A percentile compares a stretch with the other conserved stretches of the same genome.
Conservation (phyloP, 2,797 vertebrate genomes). For the Sebastes kiyomatsui region DNA sequence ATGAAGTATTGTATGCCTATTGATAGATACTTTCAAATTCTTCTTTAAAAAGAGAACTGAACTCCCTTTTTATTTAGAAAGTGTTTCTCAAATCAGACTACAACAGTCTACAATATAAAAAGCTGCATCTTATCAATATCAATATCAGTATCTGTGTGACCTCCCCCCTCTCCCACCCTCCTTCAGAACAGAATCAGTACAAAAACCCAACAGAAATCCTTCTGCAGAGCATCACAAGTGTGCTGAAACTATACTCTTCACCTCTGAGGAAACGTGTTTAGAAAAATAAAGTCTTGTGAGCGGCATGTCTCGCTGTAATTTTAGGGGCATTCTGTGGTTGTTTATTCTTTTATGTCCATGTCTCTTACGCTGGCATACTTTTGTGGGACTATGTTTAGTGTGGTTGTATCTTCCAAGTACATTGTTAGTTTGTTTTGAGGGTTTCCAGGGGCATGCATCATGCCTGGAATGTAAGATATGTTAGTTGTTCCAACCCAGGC, state of each 20-base stretch:
- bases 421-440: conserved; percentile 12
- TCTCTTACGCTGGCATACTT: background rate
- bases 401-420: background rate
- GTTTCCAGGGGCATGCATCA: conserved; percentile 5
- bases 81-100: too few species aligned
- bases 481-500: background rate
- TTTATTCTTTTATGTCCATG: background rate
- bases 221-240: too few species aligned
- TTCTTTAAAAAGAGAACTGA: too few species aligned
- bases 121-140: too few species aligned
- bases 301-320: background rate
- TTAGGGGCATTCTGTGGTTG: background rate
- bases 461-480: conserved; percentile 46
- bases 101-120: too few species aligned
- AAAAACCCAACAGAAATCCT: too few species aligned
- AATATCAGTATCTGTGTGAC: too few species aligned
- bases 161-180: too few species aligned
- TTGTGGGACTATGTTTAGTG: background rate
- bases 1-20: background rate
- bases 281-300: background rate
- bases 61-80: too few species aligned
- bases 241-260: too few species aligned
- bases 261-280: background rate
- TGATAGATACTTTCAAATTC: too few species aligned
- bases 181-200: too few species aligned